Conservation (phyloP, 2,113 vertebrate species). For the Phrynosoma blainvillii region DNA sequence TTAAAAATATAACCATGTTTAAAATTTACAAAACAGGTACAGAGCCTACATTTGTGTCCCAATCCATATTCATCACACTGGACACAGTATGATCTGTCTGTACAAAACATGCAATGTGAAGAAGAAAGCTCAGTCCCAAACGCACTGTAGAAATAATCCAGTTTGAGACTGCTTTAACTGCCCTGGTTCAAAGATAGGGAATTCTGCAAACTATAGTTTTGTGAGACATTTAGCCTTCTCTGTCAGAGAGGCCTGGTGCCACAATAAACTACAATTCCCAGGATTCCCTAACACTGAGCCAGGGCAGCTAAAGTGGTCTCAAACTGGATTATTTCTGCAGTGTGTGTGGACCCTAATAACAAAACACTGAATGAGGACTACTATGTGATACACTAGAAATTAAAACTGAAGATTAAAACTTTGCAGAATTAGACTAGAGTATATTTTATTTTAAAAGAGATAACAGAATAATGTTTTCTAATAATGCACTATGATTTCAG, state of each 20-base stretch:
- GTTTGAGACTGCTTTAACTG: no score
- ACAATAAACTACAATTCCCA: no score
- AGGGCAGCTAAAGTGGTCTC: no score
- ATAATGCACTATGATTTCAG: slow-evolving; percentile 22
- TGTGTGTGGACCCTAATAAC: not conserved
- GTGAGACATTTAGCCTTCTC: no score
- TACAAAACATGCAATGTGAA: not conserved
- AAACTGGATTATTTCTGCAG: no score
- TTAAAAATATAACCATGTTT: not conserved
- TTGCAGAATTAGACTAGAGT: not conserved
- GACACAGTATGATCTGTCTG: not conserved
- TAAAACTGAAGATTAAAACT: not conserved
- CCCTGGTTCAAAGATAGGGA: no score
- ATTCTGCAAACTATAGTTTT: no score
- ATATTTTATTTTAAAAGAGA: not conserved
- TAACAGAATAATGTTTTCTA: not conserved
- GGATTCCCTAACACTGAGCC: no score
- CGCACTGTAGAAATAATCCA: no score
- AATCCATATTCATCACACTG: not conserved
- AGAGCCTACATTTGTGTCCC: not conserved
- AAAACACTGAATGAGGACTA: not conserved
- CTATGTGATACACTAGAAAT: not conserved
- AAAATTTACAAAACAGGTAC: not conserved
- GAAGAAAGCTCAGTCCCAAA: not conserved
- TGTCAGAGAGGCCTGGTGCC: no score